These are phyloP conservation scores for Ciconia maguari DNA, from an alignment of 2,113 vertebrate species.

Conservation along the genomic window DNA sequence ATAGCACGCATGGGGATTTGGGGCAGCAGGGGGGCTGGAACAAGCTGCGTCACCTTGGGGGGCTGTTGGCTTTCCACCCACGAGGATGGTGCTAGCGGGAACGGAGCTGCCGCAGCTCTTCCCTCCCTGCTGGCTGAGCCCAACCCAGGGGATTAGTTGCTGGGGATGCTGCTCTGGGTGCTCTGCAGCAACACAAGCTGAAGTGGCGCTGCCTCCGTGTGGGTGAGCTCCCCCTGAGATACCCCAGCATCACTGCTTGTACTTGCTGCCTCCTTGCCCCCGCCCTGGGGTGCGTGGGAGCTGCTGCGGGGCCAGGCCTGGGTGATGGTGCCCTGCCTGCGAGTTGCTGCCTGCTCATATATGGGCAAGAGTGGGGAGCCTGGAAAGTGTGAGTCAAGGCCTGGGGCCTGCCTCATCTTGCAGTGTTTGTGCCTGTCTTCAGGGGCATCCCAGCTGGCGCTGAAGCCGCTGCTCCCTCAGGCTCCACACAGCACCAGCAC, in stretches of 20 bases:
- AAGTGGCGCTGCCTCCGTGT: fast-evolving
- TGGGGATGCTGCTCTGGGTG: not conserved
- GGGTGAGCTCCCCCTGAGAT: not conserved
- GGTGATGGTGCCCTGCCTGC: not conserved
- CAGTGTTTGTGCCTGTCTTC: constrained; percentile 65
- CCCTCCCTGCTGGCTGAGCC: not conserved
- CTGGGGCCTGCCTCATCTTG: constrained; percentile 18
- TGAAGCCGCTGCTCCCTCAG: not conserved
- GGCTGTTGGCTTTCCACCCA: not conserved
- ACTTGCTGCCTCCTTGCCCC: not conserved
- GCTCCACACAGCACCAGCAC: not conserved
- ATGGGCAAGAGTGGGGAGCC: constrained; percentile 62
- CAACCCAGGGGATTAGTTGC: not conserved
- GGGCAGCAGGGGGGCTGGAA: too few relatives aligned
- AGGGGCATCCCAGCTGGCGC: constrained; percentile 1
- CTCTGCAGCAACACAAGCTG: not conserved
- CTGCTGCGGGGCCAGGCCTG: not conserved
- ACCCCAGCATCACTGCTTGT: not conserved
- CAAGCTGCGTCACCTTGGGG: not conserved
- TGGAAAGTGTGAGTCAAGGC: constrained; percentile 80
- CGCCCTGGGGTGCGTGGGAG: fast-evolving
- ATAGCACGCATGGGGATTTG: not conserved
- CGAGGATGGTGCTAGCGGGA: not conserved
- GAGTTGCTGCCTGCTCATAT: constrained; percentile 64
- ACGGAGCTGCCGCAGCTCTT: not conserved